Conservation (phyloP, 2,113 vertebrate genomes). For the Nyctibius bracteatus region DNA sequence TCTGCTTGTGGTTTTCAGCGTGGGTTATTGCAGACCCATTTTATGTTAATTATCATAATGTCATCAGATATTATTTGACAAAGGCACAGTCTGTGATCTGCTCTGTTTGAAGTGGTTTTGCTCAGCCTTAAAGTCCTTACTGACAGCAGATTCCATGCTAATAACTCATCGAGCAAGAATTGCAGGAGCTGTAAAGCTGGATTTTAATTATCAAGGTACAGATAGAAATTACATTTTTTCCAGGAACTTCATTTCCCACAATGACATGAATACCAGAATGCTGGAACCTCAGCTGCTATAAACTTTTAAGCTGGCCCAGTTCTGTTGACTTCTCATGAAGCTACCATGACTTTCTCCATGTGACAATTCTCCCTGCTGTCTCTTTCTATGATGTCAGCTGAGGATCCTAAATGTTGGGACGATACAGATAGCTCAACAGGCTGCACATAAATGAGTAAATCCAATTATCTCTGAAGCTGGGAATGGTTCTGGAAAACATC, state of each 20-base stretch:
- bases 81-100: slow-evolving; percentile 26
- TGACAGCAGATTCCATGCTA: slow-evolving; percentile 12
- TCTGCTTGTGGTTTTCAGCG: slow-evolving; percentile 50
- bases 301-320: neutral
- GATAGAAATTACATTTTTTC: neutral
- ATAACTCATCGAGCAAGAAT: neutral
- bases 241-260: neutral
- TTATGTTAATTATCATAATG: slow-evolving; percentile 36
- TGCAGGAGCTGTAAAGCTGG: neutral
- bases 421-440: neutral
- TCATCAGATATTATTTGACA: slow-evolving; percentile 49
- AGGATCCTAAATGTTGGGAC: neutral
- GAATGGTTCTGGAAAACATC: neutral
- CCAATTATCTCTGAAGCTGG: neutral
- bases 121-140: slow-evolving; percentile 19
- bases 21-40: slow-evolving; percentile 40
- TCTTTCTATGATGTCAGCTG: neutral
- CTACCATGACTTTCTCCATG: neutral
- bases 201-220: neutral
- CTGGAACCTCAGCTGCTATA: neutral
- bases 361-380: neutral
- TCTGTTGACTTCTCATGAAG: neutral
- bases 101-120: slow-evolving; percentile 62
- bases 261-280: neutral
- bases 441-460: neutral